Percentiles rank a stretch among this genome's conserved stretches.
phyloP scores from a whole-genome alignment of 2,888 invertebrate genomes.

The Girardia tigrina region DNA sequence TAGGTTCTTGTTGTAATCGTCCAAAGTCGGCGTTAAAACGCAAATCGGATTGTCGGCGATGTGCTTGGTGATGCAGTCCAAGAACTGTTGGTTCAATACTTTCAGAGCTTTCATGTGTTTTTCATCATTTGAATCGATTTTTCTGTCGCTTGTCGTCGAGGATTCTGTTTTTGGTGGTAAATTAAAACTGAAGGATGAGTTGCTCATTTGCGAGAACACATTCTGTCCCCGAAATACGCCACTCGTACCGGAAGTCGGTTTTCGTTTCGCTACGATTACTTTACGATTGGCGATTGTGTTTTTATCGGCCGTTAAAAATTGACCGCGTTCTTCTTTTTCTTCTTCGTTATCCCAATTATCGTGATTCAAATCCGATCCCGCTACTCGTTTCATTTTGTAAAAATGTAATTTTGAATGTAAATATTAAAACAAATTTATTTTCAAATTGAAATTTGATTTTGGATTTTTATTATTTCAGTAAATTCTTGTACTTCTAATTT shows the following conservation, averaged over 20 bases:
- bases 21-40: conserved; percentile 71
- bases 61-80: conserved; percentile 70
- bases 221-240: conserved; percentile 35
- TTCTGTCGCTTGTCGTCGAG: conserved; percentile 27
- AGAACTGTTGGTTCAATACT: conserved; percentile 66
- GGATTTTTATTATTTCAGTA: too few species aligned
- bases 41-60: conserved; percentile 69
- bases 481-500: too few species aligned
- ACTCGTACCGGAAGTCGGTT: conserved; percentile 24
- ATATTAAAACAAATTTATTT: too few species aligned
- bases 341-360: conserved; percentile 50
- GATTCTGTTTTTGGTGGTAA: too few species aligned
- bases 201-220: conserved; percentile 30
- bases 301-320: conserved; percentile 57
- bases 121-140: conserved; percentile 5
- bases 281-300: conserved; percentile 64
- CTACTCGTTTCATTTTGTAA: conserved; percentile 43
- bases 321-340: conserved; percentile 54
- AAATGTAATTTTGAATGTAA: too few species aligned
- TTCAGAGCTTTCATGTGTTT: conserved; percentile 53
- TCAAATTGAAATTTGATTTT: too few species aligned
- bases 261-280: conserved; percentile 61
- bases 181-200: neutral
- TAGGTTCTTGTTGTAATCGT: conserved; percentile 45
- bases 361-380: conserved; percentile 44